phyloP scores from a whole-genome alignment of 1,140 invertebrate genomes.

The Sinonovacula constricta region DNA sequence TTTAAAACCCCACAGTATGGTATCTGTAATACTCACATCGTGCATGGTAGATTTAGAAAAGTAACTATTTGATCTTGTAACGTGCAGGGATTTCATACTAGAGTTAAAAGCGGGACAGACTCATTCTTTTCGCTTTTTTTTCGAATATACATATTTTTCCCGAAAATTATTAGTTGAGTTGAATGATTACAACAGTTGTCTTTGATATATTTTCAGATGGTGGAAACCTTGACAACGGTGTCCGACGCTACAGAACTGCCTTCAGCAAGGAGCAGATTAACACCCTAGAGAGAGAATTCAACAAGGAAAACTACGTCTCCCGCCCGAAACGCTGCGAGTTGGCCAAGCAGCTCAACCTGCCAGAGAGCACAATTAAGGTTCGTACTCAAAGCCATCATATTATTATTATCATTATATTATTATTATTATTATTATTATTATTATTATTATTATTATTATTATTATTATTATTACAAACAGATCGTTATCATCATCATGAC shows the following conservation, averaged over 20 bases:
- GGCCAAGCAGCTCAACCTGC: slow-evolving; percentile 94
- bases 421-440: not conserved
- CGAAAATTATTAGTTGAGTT: too few relatives aligned
- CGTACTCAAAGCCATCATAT: slow-evolving; percentile 45
- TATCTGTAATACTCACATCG: too few relatives aligned
- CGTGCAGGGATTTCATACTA: too few relatives aligned
- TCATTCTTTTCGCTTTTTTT: too few relatives aligned
- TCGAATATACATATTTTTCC: too few relatives aligned
- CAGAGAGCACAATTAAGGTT: slow-evolving; percentile 99
- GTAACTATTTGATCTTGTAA: too few relatives aligned
- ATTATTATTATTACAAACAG: not conserved
- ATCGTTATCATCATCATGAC: not conserved
- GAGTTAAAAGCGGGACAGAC: too few relatives aligned
- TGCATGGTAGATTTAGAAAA: too few relatives aligned
- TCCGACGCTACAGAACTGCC: slow-evolving; percentile 96
- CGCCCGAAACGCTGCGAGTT: slow-evolving; percentile 95
- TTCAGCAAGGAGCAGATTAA: slow-evolving; percentile 97
- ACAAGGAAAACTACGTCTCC: slow-evolving; percentile 98
- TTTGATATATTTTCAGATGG: slow-evolving; percentile 30
- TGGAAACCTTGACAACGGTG: slow-evolving; percentile 72
- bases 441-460: slow-evolving; percentile 3
- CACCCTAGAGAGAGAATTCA: slow-evolving; percentile 97
- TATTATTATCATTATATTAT: not conserved
- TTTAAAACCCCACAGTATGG: too few relatives aligned
- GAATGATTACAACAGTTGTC: too few relatives aligned